Percentiles rank a stretch among this genome's conserved stretches.
phyloP scores from a whole-genome alignment of 2,797 vertebrate species.

The Falco biarmicus region DNA sequence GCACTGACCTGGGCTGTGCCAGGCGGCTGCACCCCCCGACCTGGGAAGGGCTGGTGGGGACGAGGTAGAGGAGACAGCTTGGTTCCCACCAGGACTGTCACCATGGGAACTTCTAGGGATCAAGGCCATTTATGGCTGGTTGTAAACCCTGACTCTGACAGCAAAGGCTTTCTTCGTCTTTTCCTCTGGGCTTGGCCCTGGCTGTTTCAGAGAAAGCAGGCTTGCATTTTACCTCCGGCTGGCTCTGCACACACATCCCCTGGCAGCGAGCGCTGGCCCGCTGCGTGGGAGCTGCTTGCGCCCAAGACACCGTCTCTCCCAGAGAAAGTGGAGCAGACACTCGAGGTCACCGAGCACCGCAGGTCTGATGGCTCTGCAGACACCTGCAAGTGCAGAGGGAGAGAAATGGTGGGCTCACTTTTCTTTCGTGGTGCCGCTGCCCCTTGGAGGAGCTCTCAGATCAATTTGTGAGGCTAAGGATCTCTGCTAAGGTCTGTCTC shows the following conservation, averaged over 20 bases:
- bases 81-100: constrained; percentile 33
- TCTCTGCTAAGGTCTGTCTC: background rate
- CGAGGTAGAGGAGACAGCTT: background rate
- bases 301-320: background rate
- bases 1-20: background rate
- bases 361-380: background rate
- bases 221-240: constrained; percentile 28
- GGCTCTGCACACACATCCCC: constrained; percentile 56
- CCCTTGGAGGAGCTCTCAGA: constrained; percentile 39
- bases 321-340: background rate
- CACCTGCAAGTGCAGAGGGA: background rate
- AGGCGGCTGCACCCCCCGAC: background rate
- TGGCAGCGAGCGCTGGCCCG: constrained; percentile 27
- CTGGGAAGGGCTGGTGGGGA: background rate
- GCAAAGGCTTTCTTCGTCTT: constrained; percentile 50
- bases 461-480: background rate
- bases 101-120: constrained; percentile 62
- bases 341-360: background rate
- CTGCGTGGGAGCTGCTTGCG: constrained; percentile 37
- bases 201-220: constrained; percentile 39
- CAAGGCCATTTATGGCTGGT: background rate
- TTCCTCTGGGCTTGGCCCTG: constrained; percentile 43
- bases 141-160: constrained; percentile 62
- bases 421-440: rapidly evolving
- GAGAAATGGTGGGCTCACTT: background rate